phyloP scores from a whole-genome alignment of 2,888 invertebrate species.

The Pyrocoelia pectoralis region DNA sequence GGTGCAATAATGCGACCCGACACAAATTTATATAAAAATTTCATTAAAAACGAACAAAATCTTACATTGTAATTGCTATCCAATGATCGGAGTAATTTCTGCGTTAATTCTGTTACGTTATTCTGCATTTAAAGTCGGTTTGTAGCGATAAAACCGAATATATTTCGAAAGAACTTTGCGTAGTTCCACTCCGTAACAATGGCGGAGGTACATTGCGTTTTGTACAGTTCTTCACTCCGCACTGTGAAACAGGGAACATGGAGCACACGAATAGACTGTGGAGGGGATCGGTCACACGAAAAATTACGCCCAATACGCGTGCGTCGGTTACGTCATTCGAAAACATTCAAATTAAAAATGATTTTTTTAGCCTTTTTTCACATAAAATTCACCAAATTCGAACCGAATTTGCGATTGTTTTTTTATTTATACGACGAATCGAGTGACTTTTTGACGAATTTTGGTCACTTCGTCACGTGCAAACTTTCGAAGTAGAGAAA shows the following conservation, averaged over 20 bases:
- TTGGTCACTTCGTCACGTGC: no score
- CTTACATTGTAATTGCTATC: constrained; percentile 99
- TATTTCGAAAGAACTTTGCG: constrained; percentile 59
- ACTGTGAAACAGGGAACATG: constrained; percentile 61
- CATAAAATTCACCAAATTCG: neutral
- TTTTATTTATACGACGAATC: neutral
- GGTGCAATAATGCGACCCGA: constrained; percentile 24
- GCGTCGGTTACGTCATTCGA: constrained; percentile 41
- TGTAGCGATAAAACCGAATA: constrained; percentile 61
- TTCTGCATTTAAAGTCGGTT: constrained; percentile 77
- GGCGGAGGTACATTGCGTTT: constrained; percentile 63
- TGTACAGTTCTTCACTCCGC: constrained; percentile 60
- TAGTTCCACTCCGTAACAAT: constrained; percentile 60
- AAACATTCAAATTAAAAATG: constrained; percentile 4
- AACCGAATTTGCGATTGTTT: neutral
- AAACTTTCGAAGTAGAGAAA: no score
- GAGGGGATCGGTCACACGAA: constrained; percentile 58
- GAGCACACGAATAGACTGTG: constrained; percentile 61
- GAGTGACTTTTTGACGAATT: no score
- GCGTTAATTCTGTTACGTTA: constrained; percentile 90
- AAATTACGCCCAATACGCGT: constrained; percentile 53
- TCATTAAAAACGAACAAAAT: constrained; percentile 46
- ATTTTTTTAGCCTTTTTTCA: neutral
- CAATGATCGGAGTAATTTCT: constrained; percentile 95
- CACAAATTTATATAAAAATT: constrained; percentile 25